phyloP scores from a whole-genome alignment of 2,113 vertebrate genomes.

The Enhydra lutris region DNA sequence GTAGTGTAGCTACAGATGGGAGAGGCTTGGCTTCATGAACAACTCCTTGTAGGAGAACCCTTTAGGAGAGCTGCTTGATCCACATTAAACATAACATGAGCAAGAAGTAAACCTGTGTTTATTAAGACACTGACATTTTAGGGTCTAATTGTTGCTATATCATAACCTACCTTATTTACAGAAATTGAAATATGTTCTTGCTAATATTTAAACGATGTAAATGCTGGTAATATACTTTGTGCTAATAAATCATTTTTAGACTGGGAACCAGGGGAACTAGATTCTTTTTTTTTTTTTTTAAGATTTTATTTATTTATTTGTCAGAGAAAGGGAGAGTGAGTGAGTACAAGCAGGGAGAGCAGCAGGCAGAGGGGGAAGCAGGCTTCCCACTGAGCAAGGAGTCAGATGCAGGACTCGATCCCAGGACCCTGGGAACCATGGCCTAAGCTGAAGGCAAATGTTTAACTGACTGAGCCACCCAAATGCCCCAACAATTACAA shows the following conservation, averaged over 20 bases:
- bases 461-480: too few relatives aligned
- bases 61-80: not conserved
- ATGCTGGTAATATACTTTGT: not conserved
- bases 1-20: not conserved
- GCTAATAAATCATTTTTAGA: not conserved
- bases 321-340: too few relatives aligned
- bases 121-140: not conserved
- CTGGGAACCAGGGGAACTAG: not conserved
- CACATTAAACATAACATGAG: not conserved
- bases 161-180: not conserved
- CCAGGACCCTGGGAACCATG: too few relatives aligned
- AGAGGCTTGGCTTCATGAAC: not conserved
- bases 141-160: not conserved
- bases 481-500: not conserved
- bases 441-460: too few relatives aligned
- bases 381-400: too few relatives aligned
- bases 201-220: not conserved
- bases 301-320: too few relatives aligned
- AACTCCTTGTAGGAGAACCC: not conserved
- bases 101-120: not conserved
- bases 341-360: too few relatives aligned
- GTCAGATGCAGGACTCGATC: too few relatives aligned
- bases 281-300: not conserved
- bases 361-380: too few relatives aligned
- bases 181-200: not conserved